Base-by-base conservation (phyloP, 1,140 invertebrate species). In the Zaprionus lachaisei region DNA sequence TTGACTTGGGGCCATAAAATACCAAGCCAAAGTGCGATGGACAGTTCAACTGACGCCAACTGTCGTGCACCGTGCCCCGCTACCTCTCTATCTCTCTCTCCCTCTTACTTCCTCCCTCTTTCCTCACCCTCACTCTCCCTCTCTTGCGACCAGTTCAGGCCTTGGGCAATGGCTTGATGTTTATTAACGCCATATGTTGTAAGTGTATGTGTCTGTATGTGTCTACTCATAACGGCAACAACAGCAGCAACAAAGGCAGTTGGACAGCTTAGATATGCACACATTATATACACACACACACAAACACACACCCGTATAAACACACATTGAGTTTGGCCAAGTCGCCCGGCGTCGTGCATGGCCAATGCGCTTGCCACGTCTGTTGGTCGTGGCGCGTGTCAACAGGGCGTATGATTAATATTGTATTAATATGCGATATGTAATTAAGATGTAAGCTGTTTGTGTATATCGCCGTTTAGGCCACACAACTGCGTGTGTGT, bases 391-490 rank as follows among this genome's bases (percentile, higher is more conserved):
- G 56, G 67, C 72, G 85, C 81, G 85, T 90, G 84, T 90, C 86
- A 89, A 89, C 85, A 85, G 72, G 81, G 79, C 81, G 85, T 89
- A 89, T 89, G 85, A 89, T 89, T 89, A 89, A 89, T 89, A 90
- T 85, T 89, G 85, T 90, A 89, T 89, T 89, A 89, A 89, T 89
- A 90, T 89, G 81, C 84, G 81, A 85, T 89, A 82, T 90, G 85
- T 89, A 90, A 90, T 89, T 89, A 89, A 90, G 85, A 90, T 90
- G 84, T 89, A 81, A 84, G 84, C 79, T 90, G 69, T 79, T 81
- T 79, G 71, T 71, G 56, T 84, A 72, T 83, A 87, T 73, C 61
- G 67, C 69, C 61, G 73, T 54, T 72, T 61, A 77, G 20, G 31
- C 26, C 38, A 49, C 37, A 31, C 31, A 22, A n/a, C 24, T 9